Evolutionary conservation across 2,113 vertebrate species (phyloP), one percentile per base, ranked within the genome.

Genomic region (Phycodurus eques): DNA sequence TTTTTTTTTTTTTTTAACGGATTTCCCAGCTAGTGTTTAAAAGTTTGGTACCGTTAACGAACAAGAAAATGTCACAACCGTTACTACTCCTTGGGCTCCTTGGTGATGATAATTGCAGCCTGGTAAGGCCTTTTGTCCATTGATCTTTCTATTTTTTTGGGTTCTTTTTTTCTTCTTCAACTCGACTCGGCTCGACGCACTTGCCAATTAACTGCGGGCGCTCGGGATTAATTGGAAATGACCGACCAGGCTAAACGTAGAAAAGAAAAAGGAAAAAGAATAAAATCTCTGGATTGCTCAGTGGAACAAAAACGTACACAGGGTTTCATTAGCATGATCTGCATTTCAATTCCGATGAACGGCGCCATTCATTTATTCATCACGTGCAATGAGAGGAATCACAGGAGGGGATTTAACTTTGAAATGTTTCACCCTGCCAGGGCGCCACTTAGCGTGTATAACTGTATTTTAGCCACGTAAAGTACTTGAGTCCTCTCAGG

Each of bases 281-380:
- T 84, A 81, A 73, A 51, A 35, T 0, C 51, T 78, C 53, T 27
- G 33, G 62, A 73, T 73, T 27, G 47, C 53, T 31, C 1, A n/a
- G 44, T 71, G 33, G 44, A 39, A 56, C 22, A 51, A 76, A 77
- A 84, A 59, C 80, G 53, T 81, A 86, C 75, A 85, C 75, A 42
- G 68, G 33, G 75, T 17, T 79, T 87, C 82, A 83, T 89, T 86
- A 85, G 49, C 14, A 62, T 43, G 72, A 70, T 83, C 73, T 47
- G 72, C 68, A 47, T 82, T 85, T 88, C 78, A 84, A 68, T 80
- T 85, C 75, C 67, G 84, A 85, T 86, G 85, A 87, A 83, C 74
- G 22, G 19, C 70, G 27, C 81, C 73, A 86, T 88, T 86, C 70
- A 81, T 84, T 80, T 81, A 76, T 43, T 71, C 42, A 22, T 59